phyloP scores from a whole-genome alignment of 2,113 vertebrate species.

The Equus przewalskii region DNA sequence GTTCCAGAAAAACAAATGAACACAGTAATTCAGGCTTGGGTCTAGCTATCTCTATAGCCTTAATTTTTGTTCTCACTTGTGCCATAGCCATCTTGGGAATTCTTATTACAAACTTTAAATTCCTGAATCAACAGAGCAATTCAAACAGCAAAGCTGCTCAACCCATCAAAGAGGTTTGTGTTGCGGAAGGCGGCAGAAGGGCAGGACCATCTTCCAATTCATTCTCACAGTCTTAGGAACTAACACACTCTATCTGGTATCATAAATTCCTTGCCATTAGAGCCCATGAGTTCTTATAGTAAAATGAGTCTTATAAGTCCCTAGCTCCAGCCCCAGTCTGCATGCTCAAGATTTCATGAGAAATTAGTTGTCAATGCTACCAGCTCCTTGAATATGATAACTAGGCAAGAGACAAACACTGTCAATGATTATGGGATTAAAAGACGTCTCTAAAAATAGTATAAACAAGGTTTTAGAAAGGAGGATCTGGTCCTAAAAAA shows the following conservation, averaged over 20 bases:
- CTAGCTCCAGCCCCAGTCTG: not conserved
- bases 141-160: not conserved
- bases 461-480: not conserved
- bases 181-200: not conserved
- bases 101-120: slow-evolving; percentile 50
- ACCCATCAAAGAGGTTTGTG: not conserved
- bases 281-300: not conserved
- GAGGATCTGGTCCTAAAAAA: not conserved
- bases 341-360: not conserved
- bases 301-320: not conserved
- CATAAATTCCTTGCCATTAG: not conserved
- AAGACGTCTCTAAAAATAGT: not conserved
- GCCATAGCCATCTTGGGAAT: not conserved
- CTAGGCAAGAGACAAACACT: not conserved
- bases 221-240: not conserved
- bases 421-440: not conserved
- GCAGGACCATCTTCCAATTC: not conserved
- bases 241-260: not conserved
- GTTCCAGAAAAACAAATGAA: slow-evolving; percentile 73
- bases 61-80: slow-evolving; percentile 49
- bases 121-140: slow-evolving; percentile 46
- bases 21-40: slow-evolving; percentile 57
- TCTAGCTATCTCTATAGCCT: slow-evolving; percentile 22
- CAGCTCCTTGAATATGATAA: not conserved
- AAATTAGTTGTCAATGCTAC: not conserved